Evolutionary conservation across 2,797 vertebrate genomes (phyloP).

Genomic region (Alfaro cultratus): DNA sequence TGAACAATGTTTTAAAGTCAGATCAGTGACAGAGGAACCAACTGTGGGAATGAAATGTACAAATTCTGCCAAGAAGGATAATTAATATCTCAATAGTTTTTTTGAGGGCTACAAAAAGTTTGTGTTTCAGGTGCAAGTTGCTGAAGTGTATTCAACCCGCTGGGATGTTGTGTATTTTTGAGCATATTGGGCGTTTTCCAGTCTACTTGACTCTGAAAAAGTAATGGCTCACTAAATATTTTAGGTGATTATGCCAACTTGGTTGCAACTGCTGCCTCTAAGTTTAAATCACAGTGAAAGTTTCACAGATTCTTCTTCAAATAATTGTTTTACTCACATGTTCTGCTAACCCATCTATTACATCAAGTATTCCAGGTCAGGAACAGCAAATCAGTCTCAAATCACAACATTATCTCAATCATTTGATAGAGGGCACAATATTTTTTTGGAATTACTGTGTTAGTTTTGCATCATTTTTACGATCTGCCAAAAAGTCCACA

Average conservation of each 20-base stretch:
- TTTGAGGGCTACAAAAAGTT: neutral
- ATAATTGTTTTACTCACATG: neutral
- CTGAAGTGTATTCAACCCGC: neutral
- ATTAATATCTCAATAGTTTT: neutral
- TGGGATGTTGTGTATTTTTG: neutral
- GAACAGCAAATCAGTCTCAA: neutral
- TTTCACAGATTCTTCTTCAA: neutral
- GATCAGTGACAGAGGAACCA: neutral
- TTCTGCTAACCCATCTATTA: neutral
- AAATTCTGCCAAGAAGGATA: neutral
- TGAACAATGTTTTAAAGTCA: neutral
- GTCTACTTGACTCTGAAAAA: neutral
- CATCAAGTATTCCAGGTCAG: neutral
- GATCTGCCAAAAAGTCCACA: neutral
- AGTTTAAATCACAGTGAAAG: neutral
- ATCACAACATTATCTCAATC: neutral
- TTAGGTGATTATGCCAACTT: neutral
- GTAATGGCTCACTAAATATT: neutral
- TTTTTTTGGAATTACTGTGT: neutral
- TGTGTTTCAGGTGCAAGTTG: neutral
- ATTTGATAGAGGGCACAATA: neutral
- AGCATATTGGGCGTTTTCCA: no score
- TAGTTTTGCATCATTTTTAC: neutral
- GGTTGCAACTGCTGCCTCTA: neutral
- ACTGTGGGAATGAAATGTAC: neutral